Conservation (phyloP, 2,797 vertebrate genomes). For the Hemitrygon akajei region DNA sequence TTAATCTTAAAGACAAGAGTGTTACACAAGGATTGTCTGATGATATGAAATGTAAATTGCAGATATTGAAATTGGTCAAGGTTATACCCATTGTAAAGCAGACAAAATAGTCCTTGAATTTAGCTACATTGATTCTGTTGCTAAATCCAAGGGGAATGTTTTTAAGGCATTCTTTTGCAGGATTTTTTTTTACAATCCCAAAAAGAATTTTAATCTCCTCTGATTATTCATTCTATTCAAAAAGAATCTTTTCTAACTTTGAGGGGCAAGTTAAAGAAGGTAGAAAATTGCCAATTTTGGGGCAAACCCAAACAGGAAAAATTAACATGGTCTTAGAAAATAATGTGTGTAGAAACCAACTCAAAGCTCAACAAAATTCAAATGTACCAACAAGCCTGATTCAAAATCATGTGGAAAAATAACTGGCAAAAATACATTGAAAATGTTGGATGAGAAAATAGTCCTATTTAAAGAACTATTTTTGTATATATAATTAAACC, state of each 20-base stretch:
- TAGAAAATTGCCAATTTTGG: background rate
- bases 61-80: background rate
- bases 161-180: background rate
- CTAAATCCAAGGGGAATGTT: background rate
- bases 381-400: background rate
- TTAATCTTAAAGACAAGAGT: background rate
- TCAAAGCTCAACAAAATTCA: background rate
- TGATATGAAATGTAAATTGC: background rate
- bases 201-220: background rate
- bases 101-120: background rate
- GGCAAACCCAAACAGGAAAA: background rate
- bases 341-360: background rate
- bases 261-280: background rate
- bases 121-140: background rate
- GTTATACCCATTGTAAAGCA: background rate
- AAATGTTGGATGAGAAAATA: background rate
- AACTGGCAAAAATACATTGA: background rate
- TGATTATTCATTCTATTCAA: background rate
- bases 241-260: background rate
- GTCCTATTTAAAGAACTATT: background rate
- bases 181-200: background rate
- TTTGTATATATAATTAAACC: too few species aligned
- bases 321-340: background rate
- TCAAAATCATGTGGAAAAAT: background rate
- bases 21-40: background rate